A percentile compares a stretch with the other conserved stretches of the same genome.
phyloP scores from a whole-genome alignment of 2,888 invertebrate genomes.

The Leptinotarsa rubiginosa region DNA sequence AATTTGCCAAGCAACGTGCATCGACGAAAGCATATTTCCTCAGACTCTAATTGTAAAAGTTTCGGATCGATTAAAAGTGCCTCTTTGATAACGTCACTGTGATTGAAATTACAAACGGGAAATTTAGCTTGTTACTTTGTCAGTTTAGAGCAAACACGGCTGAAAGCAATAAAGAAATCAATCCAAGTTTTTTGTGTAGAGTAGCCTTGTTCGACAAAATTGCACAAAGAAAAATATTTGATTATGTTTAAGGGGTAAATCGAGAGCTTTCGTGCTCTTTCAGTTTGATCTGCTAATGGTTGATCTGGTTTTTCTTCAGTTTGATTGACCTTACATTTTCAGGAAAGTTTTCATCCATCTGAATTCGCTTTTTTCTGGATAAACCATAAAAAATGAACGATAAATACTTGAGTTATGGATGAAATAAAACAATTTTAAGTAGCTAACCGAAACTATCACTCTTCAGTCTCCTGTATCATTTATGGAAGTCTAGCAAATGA shows the following conservation, averaged over 20 bases:
- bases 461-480: too few relatives aligned
- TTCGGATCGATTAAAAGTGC: slow-evolving; percentile 5
- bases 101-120: slow-evolving; percentile 17
- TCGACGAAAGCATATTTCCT: background rate
- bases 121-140: slow-evolving; percentile 16
- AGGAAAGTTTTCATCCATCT: too few relatives aligned
- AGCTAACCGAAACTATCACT: too few relatives aligned
- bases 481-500: too few relatives aligned
- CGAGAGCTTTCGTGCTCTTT: background rate
- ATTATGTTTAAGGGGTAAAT: background rate
- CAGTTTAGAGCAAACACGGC: background rate
- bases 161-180: background rate
- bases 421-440: too few relatives aligned
- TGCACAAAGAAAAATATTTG: background rate
- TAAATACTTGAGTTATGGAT: too few relatives aligned
- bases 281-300: background rate
- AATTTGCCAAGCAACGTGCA: slow-evolving; percentile 2
- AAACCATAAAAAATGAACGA: too few relatives aligned
- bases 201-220: background rate
- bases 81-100: slow-evolving; percentile 8
- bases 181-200: background rate
- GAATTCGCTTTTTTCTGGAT: too few relatives aligned
- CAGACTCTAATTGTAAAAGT: slow-evolving; percentile 19
- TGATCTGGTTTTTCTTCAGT: background rate
- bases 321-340: too few relatives aligned